These are phyloP conservation scores for Cynocephalus volans DNA, from an alignment of 2,113 vertebrate species.

Conservation along the genomic window DNA sequence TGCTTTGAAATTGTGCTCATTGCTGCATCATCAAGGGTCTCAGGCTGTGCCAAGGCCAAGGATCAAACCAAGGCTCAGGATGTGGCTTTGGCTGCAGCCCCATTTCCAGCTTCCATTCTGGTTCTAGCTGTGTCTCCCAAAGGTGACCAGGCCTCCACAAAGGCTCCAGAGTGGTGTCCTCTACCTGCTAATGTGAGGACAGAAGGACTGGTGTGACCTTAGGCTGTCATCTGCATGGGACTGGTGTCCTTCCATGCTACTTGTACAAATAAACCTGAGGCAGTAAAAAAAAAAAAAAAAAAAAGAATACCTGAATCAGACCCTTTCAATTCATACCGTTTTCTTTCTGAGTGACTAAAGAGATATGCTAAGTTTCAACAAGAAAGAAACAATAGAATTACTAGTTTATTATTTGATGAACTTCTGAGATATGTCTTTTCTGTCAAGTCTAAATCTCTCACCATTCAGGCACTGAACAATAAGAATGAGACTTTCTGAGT, in stretches of 20 bases:
- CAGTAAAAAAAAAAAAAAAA: background rate
- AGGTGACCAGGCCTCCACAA: background rate
- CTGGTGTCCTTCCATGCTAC: background rate
- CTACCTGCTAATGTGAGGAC: background rate
- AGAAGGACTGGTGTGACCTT: background rate
- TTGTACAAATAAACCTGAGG: background rate
- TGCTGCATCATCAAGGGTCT: fast-evolving
- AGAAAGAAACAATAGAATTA: background rate
- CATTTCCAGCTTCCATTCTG: no score
- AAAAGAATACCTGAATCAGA: background rate
- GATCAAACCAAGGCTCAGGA: background rate
- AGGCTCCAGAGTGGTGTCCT: background rate
- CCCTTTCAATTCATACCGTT: background rate
- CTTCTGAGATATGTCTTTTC: background rate
- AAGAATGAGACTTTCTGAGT: background rate
- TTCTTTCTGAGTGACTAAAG: background rate
- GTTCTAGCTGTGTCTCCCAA: no score
- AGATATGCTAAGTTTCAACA: background rate
- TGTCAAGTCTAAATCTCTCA: background rate
- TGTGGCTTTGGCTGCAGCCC: no score
- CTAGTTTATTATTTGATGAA: background rate
- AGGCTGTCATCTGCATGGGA: background rate
- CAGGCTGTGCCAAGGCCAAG: background rate
- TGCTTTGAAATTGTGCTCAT: no score
- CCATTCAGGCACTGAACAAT: background rate